Base-by-base conservation (phyloP, 2,113 vertebrate species). In the Ifrita kowaldi region DNA sequence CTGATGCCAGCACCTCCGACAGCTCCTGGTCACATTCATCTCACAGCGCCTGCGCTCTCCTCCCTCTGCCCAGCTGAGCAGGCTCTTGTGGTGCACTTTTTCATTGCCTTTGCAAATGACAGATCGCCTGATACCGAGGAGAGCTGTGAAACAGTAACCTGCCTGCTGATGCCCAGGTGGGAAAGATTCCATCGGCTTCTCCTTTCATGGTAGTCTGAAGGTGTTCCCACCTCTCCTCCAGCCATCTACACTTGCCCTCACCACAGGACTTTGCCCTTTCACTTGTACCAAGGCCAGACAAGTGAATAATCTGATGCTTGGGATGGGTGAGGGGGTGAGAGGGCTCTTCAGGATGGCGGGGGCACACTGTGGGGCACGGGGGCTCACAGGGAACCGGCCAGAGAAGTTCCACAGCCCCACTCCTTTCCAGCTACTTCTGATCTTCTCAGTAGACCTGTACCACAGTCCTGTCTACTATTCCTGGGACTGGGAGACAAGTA, bases 351-450 rank as follows among this genome's bases (percentile, higher is more conserved):
- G 46, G 16, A 33, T 27, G 32, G 30, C 37, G 62, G 81, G 13
- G n/a, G 14, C 27, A 42, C 2, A 4, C 0, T 0, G 47, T 6
- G 4, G 47, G 62, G 15, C 37, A 47, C 0, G 0, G 27, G 27
- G 46, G 11, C 15, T 87, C 55, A 12, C 42, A 13, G n/a, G 16
- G 42, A 89, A 50, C 33, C 0, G 0, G 18, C 16, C 39, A 67
- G 50, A 46, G 30, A 47, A 32, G 5, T 33, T 35, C 12, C 53
- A 67, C 33, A 79, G 6, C 16, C 20, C 52, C 0, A 3, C 7
- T 70, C 26, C 23, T 82, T 53, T 81, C 67, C 88, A 70, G 60
- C 28, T 84, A 6, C 17, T 74, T 57, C 32, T 49, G 52, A 21
- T 18, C 32, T 17, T 53, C 70, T 70, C 55, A 6, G 47, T 1